Evolutionary conservation across 2,113 vertebrate species (phyloP), one percentile per base, ranked within the genome.

Genomic region (Crotophaga sulcirostris): DNA sequence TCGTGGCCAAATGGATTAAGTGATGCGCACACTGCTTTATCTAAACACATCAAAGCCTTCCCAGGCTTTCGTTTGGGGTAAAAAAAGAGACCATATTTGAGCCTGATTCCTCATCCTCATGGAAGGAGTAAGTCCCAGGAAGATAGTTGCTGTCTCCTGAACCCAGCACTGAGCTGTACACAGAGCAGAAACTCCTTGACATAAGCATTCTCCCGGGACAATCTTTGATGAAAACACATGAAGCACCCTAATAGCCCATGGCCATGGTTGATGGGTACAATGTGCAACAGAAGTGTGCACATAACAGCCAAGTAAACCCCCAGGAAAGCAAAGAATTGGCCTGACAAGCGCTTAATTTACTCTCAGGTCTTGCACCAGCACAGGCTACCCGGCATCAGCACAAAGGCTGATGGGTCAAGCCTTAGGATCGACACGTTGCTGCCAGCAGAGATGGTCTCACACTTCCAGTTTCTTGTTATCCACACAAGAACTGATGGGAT

Each of bases 231-330:
- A 67, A 62, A 74, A 21, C 9, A 33, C 51, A 70, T 10, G 9
- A 36, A 75, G 68, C 40, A 60, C 9, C 38, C 51, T 21, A 40
- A 29, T 0, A 36, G 13, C 63, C 67, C 31, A 7, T 4, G 56
- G 63, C 31, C 31, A 6, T 1, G 6, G 44, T 2, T 20, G 16
- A 7, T 2, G 25, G 67, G 38, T 54, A n/a, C 47, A 36, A 20
- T 2, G 11, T 7, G 6, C 55, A 38, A 31, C 34, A 56, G n/a
- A 33, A 73, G 4, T 0, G 1, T 3, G 11, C 0, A 0, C 15
- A 0, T 3, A 51, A 52, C 11, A 36, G 70, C 59, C 66, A 49
- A 40, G 13, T 4, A 52, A 52, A 47, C 25, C 38, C 45, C 49
- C n/a, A 26, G 31, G 5, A 0, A 1, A 54, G 33, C 51, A 40